Percentiles rank a stretch among this genome's conserved stretches.
phyloP scores from a whole-genome alignment of 2,797 vertebrate genomes.

The Melanogrammus aeglefinus region DNA sequence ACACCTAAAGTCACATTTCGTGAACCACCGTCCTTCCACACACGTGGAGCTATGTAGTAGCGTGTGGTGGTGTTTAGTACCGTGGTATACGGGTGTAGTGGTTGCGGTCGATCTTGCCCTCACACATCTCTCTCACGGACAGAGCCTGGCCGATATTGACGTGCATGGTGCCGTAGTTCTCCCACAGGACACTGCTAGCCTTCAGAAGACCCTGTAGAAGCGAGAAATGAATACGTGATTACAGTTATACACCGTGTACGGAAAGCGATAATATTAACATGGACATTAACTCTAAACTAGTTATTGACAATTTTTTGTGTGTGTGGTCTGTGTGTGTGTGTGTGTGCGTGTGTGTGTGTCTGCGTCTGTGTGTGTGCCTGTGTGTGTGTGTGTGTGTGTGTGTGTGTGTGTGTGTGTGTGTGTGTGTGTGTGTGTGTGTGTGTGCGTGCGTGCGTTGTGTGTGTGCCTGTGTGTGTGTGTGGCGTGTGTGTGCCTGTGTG shows the following conservation, averaged over 20 bases:
- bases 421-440: no score
- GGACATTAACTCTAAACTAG: neutral
- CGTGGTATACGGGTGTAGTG: conserved; percentile 88
- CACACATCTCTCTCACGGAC: conserved; percentile 84
- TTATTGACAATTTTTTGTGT: neutral
- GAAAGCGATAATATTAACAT: neutral
- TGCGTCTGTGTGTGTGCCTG: no score
- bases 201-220: conserved; percentile 84
- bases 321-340: neutral
- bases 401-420: no score
- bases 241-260: neutral
- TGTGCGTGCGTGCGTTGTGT: no score
- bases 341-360: no score
- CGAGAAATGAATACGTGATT: neutral
- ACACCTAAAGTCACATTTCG: no score
- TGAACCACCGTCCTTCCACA: no score
- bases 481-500: no score
- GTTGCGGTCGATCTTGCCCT: conserved; percentile 77
- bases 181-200: conserved; percentile 85
- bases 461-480: no score
- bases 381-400: neutral
- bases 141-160: conserved; percentile 85
- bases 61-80: conserved; percentile 57
- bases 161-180: conserved; percentile 88
- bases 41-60: no score